A percentile compares a stretch with the other conserved stretches of the same genome.
Evolutionary conservation across 2,113 vertebrate species (phyloP).

Genomic region (Empidonax alnorum): DNA sequence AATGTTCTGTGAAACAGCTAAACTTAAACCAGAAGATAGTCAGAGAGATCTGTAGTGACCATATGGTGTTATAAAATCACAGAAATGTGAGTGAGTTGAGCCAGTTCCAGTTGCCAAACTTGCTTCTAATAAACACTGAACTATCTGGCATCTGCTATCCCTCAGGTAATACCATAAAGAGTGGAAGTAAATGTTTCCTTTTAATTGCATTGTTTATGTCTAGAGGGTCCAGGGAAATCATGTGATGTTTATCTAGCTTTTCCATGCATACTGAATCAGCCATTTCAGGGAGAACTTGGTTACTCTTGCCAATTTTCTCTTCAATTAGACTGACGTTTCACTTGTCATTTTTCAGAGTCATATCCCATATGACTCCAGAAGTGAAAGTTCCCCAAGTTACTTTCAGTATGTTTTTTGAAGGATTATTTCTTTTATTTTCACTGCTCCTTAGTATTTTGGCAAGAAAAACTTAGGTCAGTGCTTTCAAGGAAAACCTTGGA

Average conservation of each 20-base stretch:
- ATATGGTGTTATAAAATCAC: conserved; percentile 67
- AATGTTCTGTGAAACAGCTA: conserved; percentile 49
- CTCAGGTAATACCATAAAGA: conserved; percentile 61
- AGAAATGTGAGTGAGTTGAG: conserved; percentile 34
- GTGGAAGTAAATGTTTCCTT: conserved; percentile 65
- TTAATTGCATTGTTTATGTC: conserved; percentile 63
- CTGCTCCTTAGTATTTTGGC: neutral
- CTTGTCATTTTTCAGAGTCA: neutral
- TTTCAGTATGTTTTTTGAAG: neutral
- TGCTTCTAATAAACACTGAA: conserved; percentile 63
- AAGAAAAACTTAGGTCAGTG: neutral
- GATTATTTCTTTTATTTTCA: neutral
- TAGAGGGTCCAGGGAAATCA: conserved; percentile 25
- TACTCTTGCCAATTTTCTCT: neutral
- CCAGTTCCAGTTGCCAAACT: conserved; percentile 56
- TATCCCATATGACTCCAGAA: neutral
- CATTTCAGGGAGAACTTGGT: neutral
- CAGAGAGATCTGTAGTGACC: conserved; percentile 55
- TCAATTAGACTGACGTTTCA: neutral
- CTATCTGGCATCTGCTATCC: conserved; percentile 68
- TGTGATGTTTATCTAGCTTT: conserved; percentile 9
- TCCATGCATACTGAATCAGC: neutral
- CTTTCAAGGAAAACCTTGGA: neutral
- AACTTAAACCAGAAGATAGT: conserved; percentile 51
- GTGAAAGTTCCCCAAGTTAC: neutral